Conservation (phyloP, 2,888 invertebrate genomes). For the Cheilosia soror region DNA sequence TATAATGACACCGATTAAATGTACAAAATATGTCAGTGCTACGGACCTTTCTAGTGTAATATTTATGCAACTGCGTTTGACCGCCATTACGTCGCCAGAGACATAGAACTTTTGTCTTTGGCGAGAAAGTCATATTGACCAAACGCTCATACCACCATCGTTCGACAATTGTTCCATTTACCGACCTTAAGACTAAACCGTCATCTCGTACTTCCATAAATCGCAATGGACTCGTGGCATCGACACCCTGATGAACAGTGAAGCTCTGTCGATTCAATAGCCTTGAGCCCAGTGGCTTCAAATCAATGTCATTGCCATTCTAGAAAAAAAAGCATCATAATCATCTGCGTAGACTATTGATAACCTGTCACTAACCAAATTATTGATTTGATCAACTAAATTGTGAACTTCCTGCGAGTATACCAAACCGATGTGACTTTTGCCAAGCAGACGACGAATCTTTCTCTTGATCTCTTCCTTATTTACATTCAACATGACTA, state of each 20-base stretch:
- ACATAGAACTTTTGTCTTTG: slow-evolving; percentile 98
- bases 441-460: slow-evolving; percentile 95
- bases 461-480: slow-evolving; percentile 94
- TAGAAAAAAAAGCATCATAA: slow-evolving; percentile 82
- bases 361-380: slow-evolving; percentile 89
- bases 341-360: neutral
- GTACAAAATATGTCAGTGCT: neutral
- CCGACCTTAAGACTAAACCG: slow-evolving; percentile 92
- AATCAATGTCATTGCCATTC: slow-evolving; percentile 99
- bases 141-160: slow-evolving; percentile 99
- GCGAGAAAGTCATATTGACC: slow-evolving; percentile 99
- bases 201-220: slow-evolving; percentile 99
- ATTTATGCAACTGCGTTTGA: slow-evolving; percentile 98
- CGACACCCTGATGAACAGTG: slow-evolving; percentile 98
- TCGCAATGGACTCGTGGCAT: slow-evolving; percentile 93
- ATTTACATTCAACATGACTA: slow-evolving; percentile 95
- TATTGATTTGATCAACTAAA: slow-evolving; percentile 96
- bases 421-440: slow-evolving; percentile 98
- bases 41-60: slow-evolving; percentile 98
- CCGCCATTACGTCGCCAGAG: slow-evolving; percentile 98
- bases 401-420: slow-evolving; percentile 99
- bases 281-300: slow-evolving; percentile 97
- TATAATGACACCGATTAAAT: neutral
- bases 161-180: slow-evolving; percentile 94
- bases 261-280: slow-evolving; percentile 98